A percentile compares a stretch with the other conserved stretches of the same genome.
Evolutionary conservation across 2,888 invertebrate genomes (phyloP).

Genomic region (Aproaerema taeniolella): DNA sequence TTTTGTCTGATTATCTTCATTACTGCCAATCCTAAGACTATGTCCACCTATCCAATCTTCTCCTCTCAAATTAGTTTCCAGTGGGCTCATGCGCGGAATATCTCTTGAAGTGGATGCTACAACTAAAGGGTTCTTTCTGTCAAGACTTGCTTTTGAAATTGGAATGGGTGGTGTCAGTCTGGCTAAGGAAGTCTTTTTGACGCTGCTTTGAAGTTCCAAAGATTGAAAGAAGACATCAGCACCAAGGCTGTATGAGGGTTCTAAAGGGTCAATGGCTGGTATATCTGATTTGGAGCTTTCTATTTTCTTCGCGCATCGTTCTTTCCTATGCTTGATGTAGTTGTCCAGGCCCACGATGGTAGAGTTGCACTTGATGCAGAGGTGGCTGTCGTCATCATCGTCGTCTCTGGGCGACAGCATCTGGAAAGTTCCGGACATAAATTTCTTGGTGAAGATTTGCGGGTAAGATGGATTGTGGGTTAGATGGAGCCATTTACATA

Average conservation of each 20-base stretch:
- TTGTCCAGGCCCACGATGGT: constrained; percentile 91
- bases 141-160: constrained; percentile 44
- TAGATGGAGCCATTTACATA: too few relatives aligned
- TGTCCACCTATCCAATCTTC: constrained; percentile 80
- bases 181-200: constrained; percentile 75
- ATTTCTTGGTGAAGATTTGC: constrained; percentile 21
- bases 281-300: constrained; percentile 42
- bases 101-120: constrained; percentile 54
- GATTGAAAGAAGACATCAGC: constrained; percentile 93
- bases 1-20: constrained; percentile 78
- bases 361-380: constrained; percentile 90
- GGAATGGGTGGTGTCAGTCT: constrained; percentile 67
- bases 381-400: constrained; percentile 89
- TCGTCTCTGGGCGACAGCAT: constrained; percentile 78
- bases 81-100: constrained; percentile 53
- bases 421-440: constrained; percentile 33
- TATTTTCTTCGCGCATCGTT: constrained; percentile 76
- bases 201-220: constrained; percentile 86
- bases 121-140: constrained; percentile 42
- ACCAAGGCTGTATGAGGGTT: constrained; percentile 79
- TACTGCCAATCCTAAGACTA: constrained; percentile 71
- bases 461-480: constrained; percentile 33
- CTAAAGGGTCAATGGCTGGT: constrained; percentile 52
- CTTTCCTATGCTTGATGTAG: constrained; percentile 90
- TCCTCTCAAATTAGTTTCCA: constrained; percentile 67